Base-by-base conservation (phyloP, 1,140 invertebrate genomes). In the Panulirus ornatus region DNA sequence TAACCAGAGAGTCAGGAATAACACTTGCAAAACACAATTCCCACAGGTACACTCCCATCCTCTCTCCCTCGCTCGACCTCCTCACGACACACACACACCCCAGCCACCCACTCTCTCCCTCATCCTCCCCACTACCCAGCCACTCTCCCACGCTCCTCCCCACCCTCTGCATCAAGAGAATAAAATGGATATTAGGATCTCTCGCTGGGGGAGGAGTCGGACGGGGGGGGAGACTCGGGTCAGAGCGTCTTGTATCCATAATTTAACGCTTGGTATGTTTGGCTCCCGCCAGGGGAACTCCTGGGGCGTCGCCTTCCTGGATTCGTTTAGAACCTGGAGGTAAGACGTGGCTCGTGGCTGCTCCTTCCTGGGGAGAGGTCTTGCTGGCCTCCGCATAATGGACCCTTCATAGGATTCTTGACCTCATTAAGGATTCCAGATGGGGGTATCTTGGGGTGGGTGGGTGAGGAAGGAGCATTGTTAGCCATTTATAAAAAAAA, bases 171-270 rank as follows among this genome's bases (percentile, higher is more conserved):
- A 51, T 79, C 76, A 79, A 38, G 76, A 79, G 76, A 79, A 79
- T 79, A 79, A 79, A 79, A 79, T 79, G 76, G 76, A 79, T 79
- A 79, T 79, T 51, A 79, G 76, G 76, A 44, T 9, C n/a, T 51
- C 76, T 42, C 19, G 76, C 16, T 3, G 76, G 76, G 51, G 44
- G n/a, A n/a, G n/a, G n/a, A n/a, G n/a, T n/a, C n/a, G n/a, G n/a
- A n/a, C n/a, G 76, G 76, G 51, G 44, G n/a, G n/a, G n/a, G n/a
- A n/a, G n/a, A 40, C 34, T 34, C 30, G 76, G 76, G 76, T 51
- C 44, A 79, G 76, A 42, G 19, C 42, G 76, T n/a, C 30, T 79
- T 79, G 44, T 79, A 79, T 79, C 76, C 76, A 79, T 79, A 79
- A 79, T 79, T 79, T 79, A 79, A 79, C 76, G 76, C 42, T 79